Evolutionary conservation across 2,888 invertebrate genomes (phyloP).

Genomic region (Drosophila mayaguana): DNA sequence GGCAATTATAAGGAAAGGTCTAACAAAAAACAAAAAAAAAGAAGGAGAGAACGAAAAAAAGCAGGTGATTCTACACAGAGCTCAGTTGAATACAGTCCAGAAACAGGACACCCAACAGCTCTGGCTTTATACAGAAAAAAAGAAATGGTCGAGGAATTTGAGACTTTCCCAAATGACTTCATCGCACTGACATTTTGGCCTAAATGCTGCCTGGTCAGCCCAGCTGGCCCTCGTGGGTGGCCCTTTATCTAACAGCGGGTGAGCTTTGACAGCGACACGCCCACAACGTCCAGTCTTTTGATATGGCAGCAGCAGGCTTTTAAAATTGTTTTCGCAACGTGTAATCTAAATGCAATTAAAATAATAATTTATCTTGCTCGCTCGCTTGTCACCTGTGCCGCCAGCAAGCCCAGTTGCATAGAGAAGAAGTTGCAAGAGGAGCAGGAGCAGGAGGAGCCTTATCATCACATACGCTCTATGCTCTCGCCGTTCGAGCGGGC

Average conservation of each 20-base stretch:
- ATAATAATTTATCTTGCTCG: conserved; percentile 80
- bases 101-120: conserved; percentile 13
- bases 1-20: conserved; percentile 68
- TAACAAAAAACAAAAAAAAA: conserved; percentile 13
- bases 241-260: conserved; percentile 68
- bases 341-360: conserved; percentile 81
- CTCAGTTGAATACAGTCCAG: not conserved
- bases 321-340: conserved; percentile 64
- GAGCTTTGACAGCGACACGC: conserved; percentile 41
- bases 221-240: conserved; percentile 47
- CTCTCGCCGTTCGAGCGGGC: conserved; percentile 26
- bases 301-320: conserved; percentile 42
- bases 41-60: not conserved
- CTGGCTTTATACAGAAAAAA: not conserved
- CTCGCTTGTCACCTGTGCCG: conserved; percentile 62
- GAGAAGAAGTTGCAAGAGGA: too few relatives aligned
- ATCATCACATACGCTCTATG: conserved; percentile 55
- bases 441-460: not conserved
- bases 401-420: conserved; percentile 6
- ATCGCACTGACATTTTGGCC: conserved; percentile 33
- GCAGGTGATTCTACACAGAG: conserved; percentile 41
- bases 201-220: conserved; percentile 38
- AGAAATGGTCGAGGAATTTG: conserved; percentile 18
- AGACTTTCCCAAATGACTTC: conserved; percentile 43
- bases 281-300: not conserved